Evolutionary conservation across 2,888 invertebrate genomes (phyloP).

Genomic region (Synergus laeviventris): DNA sequence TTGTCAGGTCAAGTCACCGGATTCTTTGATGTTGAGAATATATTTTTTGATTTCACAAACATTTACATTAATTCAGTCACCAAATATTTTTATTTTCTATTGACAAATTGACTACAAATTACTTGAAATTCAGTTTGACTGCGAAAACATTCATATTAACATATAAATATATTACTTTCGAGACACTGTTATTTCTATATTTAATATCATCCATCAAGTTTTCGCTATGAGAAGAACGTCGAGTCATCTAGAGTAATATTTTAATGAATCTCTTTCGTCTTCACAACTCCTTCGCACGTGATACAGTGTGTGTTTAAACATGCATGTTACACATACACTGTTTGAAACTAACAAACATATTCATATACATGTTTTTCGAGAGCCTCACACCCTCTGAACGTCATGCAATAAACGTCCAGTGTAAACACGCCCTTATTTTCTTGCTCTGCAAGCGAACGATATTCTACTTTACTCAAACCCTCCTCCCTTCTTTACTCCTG

Average conservation of each 20-base stretch:
- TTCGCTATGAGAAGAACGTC: conserved; percentile 9
- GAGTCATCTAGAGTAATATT: conserved; percentile 36
- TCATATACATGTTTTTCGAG: conserved; percentile 12
- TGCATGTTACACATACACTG: not conserved
- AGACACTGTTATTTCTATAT: not conserved
- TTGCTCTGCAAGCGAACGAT: conserved; percentile 38
- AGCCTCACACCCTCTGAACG: conserved; percentile 26
- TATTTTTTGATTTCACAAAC: not conserved
- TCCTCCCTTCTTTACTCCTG: not conserved
- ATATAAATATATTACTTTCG: not conserved
- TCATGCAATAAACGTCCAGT: conserved; percentile 39
- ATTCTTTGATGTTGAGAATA: conserved; percentile 11
- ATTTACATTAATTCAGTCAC: too few relatives aligned
- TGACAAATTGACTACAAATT: too few relatives aligned
- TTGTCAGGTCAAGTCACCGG: not conserved
- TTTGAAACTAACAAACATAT: not conserved
- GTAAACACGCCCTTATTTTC: conserved; percentile 38
- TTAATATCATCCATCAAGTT: conserved; percentile 27
- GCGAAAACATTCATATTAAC: too few relatives aligned
- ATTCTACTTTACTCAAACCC: conserved; percentile 35
- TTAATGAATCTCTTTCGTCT: conserved; percentile 39
- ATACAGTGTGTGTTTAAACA: conserved; percentile 22
- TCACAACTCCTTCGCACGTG: conserved; percentile 15
- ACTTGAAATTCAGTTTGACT: too few relatives aligned
- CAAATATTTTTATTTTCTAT: too few relatives aligned